phyloP scores from a whole-genome alignment of 2,113 vertebrate genomes.

The Phalacrocorax aristotelis region DNA sequence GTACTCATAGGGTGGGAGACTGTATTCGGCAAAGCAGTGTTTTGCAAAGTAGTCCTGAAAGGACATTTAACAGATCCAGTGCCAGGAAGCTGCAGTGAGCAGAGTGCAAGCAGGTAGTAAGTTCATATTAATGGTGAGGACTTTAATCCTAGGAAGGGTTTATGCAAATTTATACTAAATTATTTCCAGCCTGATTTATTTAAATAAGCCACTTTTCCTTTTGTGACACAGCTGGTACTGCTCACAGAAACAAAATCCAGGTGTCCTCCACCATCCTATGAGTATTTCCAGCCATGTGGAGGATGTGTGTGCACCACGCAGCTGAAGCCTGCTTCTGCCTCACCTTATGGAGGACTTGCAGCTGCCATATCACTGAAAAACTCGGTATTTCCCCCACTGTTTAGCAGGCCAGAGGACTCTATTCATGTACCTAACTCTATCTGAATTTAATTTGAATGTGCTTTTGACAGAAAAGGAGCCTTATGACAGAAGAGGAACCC shows the following conservation, averaged over 20 bases:
- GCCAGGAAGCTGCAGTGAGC: background rate
- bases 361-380: background rate
- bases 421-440: background rate
- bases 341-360: background rate
- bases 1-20: background rate
- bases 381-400: background rate
- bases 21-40: background rate
- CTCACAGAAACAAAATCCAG: background rate
- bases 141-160: background rate
- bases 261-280: background rate
- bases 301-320: background rate
- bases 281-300: background rate
- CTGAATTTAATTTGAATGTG: background rate
- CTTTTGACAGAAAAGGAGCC: background rate
- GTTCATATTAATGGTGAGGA: background rate
- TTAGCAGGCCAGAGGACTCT: background rate
- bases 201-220: background rate
- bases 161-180: background rate
- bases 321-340: background rate
- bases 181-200: background rate
- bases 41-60: background rate
- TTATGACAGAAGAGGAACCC: background rate
- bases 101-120: background rate
- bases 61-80: background rate
- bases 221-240: background rate